phyloP scores from a whole-genome alignment of 2,797 vertebrate species.

The Falco rusticolus region DNA sequence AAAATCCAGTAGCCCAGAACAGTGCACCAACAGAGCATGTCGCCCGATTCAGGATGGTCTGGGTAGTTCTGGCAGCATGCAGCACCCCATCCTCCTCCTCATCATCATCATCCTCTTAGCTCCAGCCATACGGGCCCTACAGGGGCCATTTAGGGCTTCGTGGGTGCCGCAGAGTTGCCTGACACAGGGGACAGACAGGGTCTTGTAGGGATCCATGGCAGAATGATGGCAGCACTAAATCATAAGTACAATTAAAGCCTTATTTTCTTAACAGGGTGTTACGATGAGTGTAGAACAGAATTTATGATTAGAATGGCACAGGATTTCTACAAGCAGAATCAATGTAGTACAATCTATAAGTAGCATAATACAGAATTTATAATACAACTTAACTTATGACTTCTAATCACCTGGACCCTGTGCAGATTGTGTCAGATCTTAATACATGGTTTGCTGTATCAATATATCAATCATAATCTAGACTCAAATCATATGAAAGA shows the following conservation, averaged over 20 bases:
- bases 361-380: too few species aligned
- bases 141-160: neutral
- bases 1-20: neutral
- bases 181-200: neutral
- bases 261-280: neutral
- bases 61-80: neutral
- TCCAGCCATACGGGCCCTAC: neutral
- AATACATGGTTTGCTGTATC: neutral
- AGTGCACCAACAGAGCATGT: rapidly evolving
- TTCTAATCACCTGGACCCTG: neutral
- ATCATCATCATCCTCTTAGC: neutral
- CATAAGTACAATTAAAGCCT: neutral
- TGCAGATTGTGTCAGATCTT: neutral
- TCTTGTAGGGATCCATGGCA: neutral
- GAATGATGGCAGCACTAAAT: neutral
- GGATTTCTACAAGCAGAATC: too few species aligned
- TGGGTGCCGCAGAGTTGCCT: rapidly evolving
- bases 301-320: neutral
- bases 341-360: too few species aligned
- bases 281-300: neutral
- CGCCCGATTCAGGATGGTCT: neutral
- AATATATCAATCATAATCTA: neutral
- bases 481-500: neutral
- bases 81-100: neutral
- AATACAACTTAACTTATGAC: neutral